Conservation (phyloP, 2,797 vertebrate genomes). For the Lepus oiostolus region DNA sequence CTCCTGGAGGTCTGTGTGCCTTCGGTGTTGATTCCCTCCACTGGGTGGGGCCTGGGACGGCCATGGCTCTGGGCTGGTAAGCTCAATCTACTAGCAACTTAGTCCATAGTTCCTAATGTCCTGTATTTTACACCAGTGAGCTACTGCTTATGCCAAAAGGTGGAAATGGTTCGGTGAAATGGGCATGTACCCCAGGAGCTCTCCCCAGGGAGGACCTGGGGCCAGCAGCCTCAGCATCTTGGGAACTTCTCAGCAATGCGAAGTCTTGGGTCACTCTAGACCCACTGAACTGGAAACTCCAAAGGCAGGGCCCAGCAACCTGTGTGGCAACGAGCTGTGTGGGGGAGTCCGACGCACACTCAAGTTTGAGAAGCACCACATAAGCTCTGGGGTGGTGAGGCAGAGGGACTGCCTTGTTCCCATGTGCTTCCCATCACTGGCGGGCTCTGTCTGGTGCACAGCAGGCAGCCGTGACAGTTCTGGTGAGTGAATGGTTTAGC, state of each 20-base stretch:
- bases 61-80: background rate
- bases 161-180: background rate
- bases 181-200: background rate
- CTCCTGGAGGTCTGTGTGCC: background rate
- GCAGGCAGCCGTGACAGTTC: background rate
- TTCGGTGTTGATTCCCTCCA: background rate
- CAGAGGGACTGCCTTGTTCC: background rate
- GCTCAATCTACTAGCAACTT: background rate
- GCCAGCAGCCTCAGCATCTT: background rate
- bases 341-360: background rate
- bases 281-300: slow-evolving; percentile 7
- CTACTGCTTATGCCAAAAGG: background rate
- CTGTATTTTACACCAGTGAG: background rate
- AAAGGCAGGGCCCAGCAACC: background rate
- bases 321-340: background rate
- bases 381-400: background rate
- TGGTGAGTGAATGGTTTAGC: background rate
- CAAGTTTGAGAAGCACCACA: background rate
- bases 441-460: background rate
- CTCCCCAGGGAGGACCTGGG: background rate
- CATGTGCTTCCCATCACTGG: background rate
- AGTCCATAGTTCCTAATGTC: background rate
- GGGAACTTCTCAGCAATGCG: background rate
- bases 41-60: too few species aligned
- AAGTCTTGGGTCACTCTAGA: background rate